Conservation (phyloP, 2,888 invertebrate genomes). For the Thecophora atra region DNA sequence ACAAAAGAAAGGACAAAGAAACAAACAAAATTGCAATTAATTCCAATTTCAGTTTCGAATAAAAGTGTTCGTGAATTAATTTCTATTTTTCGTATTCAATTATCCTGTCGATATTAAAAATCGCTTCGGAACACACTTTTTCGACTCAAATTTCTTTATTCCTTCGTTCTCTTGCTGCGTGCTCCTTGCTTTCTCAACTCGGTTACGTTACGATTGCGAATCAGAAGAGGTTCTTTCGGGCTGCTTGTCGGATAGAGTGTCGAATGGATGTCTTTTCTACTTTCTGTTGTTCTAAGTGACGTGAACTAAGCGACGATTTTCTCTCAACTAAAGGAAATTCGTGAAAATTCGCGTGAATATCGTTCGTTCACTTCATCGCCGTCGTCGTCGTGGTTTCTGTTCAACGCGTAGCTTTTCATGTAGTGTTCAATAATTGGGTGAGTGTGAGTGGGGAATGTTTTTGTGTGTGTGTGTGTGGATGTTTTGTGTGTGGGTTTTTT, state of each 20-base stretch:
- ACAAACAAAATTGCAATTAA: constrained; percentile 11
- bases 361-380: constrained; percentile 24
- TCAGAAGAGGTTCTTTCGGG: constrained; percentile 5
- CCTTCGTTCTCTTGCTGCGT: too few relatives aligned
- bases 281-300: constrained; percentile 50
- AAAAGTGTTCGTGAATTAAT: too few relatives aligned
- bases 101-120: too few relatives aligned
- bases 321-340: constrained; percentile 66
- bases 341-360: constrained; percentile 52
- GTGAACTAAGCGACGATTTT: constrained; percentile 67
- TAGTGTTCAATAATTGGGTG: too few relatives aligned
- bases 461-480: constrained; percentile 6
- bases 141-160: constrained; percentile 10
- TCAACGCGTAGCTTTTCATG: background rate
- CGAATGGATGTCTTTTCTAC: constrained; percentile 37
- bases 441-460: background rate
- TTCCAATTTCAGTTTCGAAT: background rate
- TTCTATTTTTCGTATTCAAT: too few relatives aligned
- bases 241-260: constrained; percentile 9
- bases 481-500: background rate
- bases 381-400: constrained; percentile 28
- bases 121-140: constrained; percentile 36
- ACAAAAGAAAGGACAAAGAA: constrained; percentile 35
- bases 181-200: too few relatives aligned
- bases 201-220: background rate